These are phyloP conservation scores for Atrina japonica DNA, from an alignment of 2,888 invertebrate species.

Conservation along the genomic window DNA sequence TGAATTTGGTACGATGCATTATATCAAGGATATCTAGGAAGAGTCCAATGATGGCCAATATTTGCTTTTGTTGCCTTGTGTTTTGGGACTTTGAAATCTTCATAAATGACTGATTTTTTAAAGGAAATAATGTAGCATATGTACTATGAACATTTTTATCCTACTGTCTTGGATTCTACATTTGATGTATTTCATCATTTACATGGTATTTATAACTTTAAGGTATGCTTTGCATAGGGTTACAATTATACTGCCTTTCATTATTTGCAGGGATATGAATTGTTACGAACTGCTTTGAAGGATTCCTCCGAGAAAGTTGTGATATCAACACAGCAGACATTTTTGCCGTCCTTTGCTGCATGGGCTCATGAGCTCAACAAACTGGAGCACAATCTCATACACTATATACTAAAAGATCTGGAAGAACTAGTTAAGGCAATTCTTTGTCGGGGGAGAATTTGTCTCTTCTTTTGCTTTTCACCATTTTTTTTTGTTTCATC, in stretches of 20 bases:
- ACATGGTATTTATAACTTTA: too few species aligned
- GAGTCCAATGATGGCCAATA: too few species aligned
- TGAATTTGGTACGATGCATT: too few species aligned
- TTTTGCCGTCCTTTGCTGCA: slow-evolving; percentile 85
- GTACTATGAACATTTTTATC: too few species aligned
- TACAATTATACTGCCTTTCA: too few species aligned
- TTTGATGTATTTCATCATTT: too few species aligned
- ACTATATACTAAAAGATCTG: slow-evolving; percentile 74
- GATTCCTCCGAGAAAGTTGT: slow-evolving; percentile 84
- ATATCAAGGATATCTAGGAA: too few species aligned
- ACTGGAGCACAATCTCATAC: slow-evolving; percentile 80
- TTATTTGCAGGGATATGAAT: slow-evolving; percentile 80
- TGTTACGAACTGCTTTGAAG: slow-evolving; percentile 84
- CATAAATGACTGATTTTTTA: not conserved
- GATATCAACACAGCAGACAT: slow-evolving; percentile 82
- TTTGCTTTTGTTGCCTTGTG: not conserved
- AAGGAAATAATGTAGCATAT: too few species aligned
- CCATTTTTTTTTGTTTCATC: slow-evolving; percentile 6
- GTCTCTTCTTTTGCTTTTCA: slow-evolving; percentile 20
- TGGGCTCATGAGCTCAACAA: slow-evolving; percentile 84
- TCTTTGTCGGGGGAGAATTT: slow-evolving; percentile 36
- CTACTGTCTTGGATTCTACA: too few species aligned
- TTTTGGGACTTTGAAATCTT: not conserved
- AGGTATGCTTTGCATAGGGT: too few species aligned
- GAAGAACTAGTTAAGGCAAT: slow-evolving; percentile 78